Base-by-base conservation (phyloP, 2,888 invertebrate genomes). In the Stenolophus ochropezus region DNA sequence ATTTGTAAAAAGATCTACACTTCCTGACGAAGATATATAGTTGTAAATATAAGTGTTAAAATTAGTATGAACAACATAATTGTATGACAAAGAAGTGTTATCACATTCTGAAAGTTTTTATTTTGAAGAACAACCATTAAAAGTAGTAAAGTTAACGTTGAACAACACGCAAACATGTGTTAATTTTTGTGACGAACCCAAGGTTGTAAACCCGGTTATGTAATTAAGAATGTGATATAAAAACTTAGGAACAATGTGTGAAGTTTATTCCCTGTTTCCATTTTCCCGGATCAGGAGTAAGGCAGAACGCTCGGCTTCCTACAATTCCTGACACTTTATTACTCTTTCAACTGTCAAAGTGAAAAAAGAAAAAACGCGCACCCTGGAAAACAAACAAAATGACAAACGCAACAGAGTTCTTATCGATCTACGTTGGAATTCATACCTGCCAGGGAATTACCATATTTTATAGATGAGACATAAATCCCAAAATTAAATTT, bases 291-390 rank as follows among this genome's bases (percentile, higher is more conserved):
- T 69, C 65, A 18, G 11, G 14, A 14, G 33, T 27, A 14, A 18
- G 14, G 65, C 5, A 16, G 16, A 18, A 69, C 27, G 16, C 8
- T 6, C 18, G 33, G 18, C 16, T 69, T 61, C 11, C 65, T 18
- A 33, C 65, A 33, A 14, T 69, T 69, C 33, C 65, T 69, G 65
- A 69, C 65, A 69, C 27, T 69, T 69, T 69, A 69, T 69, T 69
- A 69, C 65, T 27, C 33, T 33, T 69, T 69, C 65, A 69, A 69
- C 65, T 69, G 65, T 69, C 65, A 69, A 69, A 69, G 65, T 69
- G 65, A 20, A 69, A 33, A 69, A 69, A 69, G 65, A 33, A 69
- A 69, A 69, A 69, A 33, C 18, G 6, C 33, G 27, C 65, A 11
- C 20, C 25, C 4, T 4, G 65, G 33, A 69, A 69, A 69, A 69